Evolutionary conservation across 2,888 invertebrate genomes (phyloP).

Genomic region (Pardosa pseudoannulata): DNA sequence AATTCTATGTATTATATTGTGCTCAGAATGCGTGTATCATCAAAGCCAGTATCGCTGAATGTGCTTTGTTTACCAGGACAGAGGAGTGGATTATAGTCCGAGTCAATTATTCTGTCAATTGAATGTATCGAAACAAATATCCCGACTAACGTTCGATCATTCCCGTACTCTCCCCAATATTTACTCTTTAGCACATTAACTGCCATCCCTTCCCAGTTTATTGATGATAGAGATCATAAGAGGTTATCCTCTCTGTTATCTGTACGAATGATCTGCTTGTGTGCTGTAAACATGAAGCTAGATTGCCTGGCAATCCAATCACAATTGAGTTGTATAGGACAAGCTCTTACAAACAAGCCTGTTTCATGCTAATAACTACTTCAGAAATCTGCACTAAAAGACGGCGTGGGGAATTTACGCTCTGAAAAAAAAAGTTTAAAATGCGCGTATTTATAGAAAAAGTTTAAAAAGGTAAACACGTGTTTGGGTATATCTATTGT

Average conservation of each 20-base stretch:
- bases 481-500: too few relatives aligned
- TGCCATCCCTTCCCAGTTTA: conserved; percentile 33
- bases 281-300: conserved; percentile 20
- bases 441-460: too few relatives aligned
- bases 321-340: background rate
- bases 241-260: conserved; percentile 26
- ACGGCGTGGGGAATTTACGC: too few relatives aligned
- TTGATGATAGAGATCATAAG: conserved; percentile 38
- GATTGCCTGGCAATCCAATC: conserved; percentile 2
- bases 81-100: background rate
- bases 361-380: background rate
- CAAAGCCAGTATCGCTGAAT: background rate
- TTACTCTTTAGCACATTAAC: conserved; percentile 49
- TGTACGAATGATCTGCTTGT: conserved; percentile 15
- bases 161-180: conserved; percentile 30
- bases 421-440: too few relatives aligned
- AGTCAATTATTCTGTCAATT: conserved; percentile 42
- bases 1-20: too few relatives aligned
- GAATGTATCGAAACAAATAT: conserved; percentile 41
- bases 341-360: background rate
- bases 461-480: too few relatives aligned
- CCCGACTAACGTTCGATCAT: conserved; percentile 37
- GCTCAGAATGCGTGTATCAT: background rate
- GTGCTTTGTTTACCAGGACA: background rate
- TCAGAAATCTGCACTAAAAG: background rate